phyloP scores from a whole-genome alignment of 2,113 vertebrate species.

The Pelecanus crispus region DNA sequence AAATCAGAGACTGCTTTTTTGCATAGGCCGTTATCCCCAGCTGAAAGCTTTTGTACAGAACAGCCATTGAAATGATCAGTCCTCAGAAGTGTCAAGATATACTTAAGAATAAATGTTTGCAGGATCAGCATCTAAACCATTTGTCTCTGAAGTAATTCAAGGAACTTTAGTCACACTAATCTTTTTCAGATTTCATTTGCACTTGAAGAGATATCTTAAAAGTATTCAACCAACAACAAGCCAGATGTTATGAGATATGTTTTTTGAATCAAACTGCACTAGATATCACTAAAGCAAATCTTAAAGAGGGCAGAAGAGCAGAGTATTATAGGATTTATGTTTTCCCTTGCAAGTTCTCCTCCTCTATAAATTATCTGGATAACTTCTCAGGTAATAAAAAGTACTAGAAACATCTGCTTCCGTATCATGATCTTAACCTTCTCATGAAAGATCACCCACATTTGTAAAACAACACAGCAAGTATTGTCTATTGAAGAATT shows the following conservation, averaged over 20 bases:
- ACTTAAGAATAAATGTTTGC: not conserved
- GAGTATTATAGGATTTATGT: not conserved
- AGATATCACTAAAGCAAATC: not conserved
- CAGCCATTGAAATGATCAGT: not conserved
- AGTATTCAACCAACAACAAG: not conserved
- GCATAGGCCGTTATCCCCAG: not conserved
- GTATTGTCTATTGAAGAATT: not conserved
- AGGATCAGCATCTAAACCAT: not conserved
- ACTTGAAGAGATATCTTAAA: slow-evolving; percentile 1
- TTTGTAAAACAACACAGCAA: not conserved
- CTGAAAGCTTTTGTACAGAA: not conserved
- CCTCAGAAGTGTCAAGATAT: not conserved
- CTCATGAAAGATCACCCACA: not conserved
- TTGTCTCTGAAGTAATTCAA: not conserved
- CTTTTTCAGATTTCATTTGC: slow-evolving; percentile 30
- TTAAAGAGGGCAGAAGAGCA: not conserved
- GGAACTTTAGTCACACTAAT: slow-evolving; percentile 16
- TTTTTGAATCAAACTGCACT: not conserved
- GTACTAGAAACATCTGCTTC: not conserved
- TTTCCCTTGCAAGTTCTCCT: not conserved
- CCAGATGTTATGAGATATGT: not conserved
- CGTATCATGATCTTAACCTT: not conserved
- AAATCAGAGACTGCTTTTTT: not conserved
- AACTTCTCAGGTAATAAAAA: not conserved
- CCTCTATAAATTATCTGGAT: not conserved